These are phyloP conservation scores for Acanthacorydalis orientalis DNA, from an alignment of 2,888 invertebrate genomes.

Conservation along the genomic window DNA sequence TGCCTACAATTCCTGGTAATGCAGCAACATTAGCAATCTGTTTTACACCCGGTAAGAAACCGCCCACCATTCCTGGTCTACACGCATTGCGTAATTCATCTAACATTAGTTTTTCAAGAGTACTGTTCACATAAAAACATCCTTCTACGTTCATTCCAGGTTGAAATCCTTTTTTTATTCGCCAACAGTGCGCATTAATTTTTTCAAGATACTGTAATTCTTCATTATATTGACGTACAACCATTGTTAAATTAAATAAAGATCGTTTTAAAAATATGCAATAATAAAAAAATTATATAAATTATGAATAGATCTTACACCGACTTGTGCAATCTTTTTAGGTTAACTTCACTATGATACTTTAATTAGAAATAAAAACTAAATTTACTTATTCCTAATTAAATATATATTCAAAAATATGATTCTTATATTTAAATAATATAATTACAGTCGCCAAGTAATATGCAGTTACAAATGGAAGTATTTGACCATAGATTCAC, in stretches of 20 bases:
- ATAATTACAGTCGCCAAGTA: too few species aligned
- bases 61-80: slow-evolving; percentile 78
- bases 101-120: slow-evolving; percentile 88
- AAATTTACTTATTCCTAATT: too few species aligned
- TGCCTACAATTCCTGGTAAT: slow-evolving; percentile 88
- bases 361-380: too few species aligned
- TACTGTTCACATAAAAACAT: slow-evolving; percentile 85
- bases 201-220: slow-evolving; percentile 88
- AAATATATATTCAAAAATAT: too few species aligned
- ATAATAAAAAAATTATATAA: neutral
- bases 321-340: too few species aligned
- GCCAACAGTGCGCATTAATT: slow-evolving; percentile 69
- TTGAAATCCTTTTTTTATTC: slow-evolving; percentile 95
- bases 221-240: slow-evolving; percentile 79
- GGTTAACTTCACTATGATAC: too few species aligned
- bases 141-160: slow-evolving; percentile 99
- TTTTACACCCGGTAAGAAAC: slow-evolving; percentile 95
- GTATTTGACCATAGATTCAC: too few species aligned
- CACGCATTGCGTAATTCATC: slow-evolving; percentile 88
- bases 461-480: too few species aligned
- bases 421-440: too few species aligned
- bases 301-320: neutral
- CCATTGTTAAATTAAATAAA: slow-evolving; percentile 39
- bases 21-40: slow-evolving; percentile 99
- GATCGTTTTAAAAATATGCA: neutral